These are phyloP conservation scores for Nasonia longicornis DNA, from an alignment of 1,140 invertebrate genomes.

Conservation along the genomic window DNA sequence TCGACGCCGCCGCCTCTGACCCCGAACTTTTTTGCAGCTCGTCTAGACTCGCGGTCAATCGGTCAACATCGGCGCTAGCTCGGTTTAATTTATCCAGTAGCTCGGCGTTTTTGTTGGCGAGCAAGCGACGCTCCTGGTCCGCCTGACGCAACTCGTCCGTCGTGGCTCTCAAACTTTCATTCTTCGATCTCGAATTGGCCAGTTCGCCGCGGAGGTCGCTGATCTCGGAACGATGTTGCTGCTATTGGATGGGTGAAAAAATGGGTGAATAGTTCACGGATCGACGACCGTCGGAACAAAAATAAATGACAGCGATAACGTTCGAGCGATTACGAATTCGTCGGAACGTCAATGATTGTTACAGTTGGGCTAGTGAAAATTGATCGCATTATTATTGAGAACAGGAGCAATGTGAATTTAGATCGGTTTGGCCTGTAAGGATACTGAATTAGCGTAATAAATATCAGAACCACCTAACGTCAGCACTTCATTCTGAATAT, in stretches of 20 bases:
- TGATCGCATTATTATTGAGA: too few species aligned
- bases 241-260: neutral
- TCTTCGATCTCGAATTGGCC: neutral
- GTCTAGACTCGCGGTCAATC: neutral
- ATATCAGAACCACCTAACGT: too few species aligned
- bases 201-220: neutral
- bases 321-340: too few species aligned
- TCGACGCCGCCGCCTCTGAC: neutral
- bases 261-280: too few species aligned
- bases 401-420: too few species aligned
- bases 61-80: neutral
- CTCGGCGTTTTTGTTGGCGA: neutral
- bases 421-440: too few species aligned
- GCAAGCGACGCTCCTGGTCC: neutral
- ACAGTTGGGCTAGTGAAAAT: too few species aligned
- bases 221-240: neutral
- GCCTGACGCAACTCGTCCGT: constrained; percentile 36
- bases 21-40: constrained; percentile 1
- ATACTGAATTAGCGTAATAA: too few species aligned
- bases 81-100: neutral
- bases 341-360: too few species aligned
- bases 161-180: constrained; percentile 19
- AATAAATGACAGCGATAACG: too few species aligned
- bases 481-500: too few species aligned
- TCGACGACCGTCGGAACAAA: too few species aligned